Evolutionary conservation across 2,113 vertebrate species (phyloP).

Genomic region (Trochalopteron elliotii): DNA sequence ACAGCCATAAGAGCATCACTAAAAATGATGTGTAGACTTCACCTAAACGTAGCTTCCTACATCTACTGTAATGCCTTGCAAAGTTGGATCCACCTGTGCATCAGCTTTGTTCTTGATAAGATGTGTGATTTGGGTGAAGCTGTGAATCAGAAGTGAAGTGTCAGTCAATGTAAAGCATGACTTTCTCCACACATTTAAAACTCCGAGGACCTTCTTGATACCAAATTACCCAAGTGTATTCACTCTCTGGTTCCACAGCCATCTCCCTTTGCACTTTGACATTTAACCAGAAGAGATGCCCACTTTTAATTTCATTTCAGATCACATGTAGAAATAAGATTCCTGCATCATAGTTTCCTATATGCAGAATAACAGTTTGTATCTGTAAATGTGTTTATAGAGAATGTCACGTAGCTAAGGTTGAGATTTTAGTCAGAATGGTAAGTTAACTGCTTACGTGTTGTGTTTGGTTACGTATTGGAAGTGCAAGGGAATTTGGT

Average conservation of each 20-base stretch:
- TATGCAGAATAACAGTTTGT: constrained; percentile 45
- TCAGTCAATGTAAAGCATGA: neutral
- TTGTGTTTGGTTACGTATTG: constrained; percentile 44
- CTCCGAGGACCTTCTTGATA: neutral
- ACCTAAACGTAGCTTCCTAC: neutral
- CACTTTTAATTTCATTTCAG: neutral
- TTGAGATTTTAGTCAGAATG: constrained; percentile 33
- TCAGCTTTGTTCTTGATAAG: constrained; percentile 1
- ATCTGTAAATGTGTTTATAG: constrained; percentile 37
- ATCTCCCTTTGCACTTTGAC: constrained; percentile 29
- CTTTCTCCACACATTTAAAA: neutral
- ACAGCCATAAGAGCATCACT: neutral
- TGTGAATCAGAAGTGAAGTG: neutral
- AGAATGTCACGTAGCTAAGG: constrained; percentile 15
- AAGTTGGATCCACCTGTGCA: neutral
- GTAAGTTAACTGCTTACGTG: neutral
- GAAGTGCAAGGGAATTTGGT: constrained; percentile 40
- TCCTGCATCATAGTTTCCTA: constrained; percentile 1
- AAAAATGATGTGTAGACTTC: accelerated
- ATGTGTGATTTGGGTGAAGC: constrained; percentile 12
- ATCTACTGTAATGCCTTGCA: neutral
- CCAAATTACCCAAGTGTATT: neutral
- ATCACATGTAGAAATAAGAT: neutral
- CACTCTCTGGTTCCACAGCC: constrained; percentile 1
- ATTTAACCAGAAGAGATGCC: neutral